Evolutionary conservation across 1,140 invertebrate genomes (phyloP).

Genomic region (Anthonomus grandis): DNA sequence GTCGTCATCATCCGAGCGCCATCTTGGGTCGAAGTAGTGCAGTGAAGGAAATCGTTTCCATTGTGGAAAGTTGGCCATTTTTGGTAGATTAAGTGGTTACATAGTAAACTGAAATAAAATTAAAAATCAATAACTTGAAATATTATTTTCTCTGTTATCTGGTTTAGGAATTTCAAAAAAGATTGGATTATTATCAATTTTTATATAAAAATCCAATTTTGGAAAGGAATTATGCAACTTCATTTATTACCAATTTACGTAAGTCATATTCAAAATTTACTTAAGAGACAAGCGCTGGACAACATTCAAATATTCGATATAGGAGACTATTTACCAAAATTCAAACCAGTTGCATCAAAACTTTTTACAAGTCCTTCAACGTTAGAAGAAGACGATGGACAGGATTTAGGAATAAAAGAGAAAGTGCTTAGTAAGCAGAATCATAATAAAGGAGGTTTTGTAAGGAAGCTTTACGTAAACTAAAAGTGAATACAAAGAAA

Average conservation of each 20-base stretch:
- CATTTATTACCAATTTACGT: too few species aligned
- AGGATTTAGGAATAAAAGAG: not conserved
- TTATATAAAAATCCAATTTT: too few species aligned
- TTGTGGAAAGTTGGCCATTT: conserved; percentile 10
- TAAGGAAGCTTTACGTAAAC: too few species aligned
- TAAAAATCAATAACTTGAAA: too few species aligned
- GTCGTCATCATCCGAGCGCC: conserved; percentile 2
- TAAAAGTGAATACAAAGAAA: not conserved
- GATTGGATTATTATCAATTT: too few species aligned
- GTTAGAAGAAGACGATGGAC: conserved; percentile 20
- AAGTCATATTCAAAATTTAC: conserved; percentile 38
- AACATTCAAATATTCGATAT: conserved; percentile 42
- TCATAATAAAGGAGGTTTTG: not conserved
- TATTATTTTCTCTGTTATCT: too few species aligned
- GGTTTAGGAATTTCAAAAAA: too few species aligned
- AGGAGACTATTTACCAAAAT: conserved; percentile 38
- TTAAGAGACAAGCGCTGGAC: conserved; percentile 27
- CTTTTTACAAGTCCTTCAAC: conserved; percentile 27
- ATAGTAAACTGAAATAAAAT: too few species aligned
- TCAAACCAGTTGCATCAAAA: conserved; percentile 37
- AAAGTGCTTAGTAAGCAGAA: not conserved
- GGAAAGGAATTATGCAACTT: too few species aligned
- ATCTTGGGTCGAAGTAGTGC: conserved; percentile 10
- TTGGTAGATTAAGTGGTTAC: too few species aligned
- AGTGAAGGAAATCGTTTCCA: conserved; percentile 11